Evolutionary conservation across 2,888 invertebrate genomes (phyloP).

Genomic region (Lasioglossum lativentre): DNA sequence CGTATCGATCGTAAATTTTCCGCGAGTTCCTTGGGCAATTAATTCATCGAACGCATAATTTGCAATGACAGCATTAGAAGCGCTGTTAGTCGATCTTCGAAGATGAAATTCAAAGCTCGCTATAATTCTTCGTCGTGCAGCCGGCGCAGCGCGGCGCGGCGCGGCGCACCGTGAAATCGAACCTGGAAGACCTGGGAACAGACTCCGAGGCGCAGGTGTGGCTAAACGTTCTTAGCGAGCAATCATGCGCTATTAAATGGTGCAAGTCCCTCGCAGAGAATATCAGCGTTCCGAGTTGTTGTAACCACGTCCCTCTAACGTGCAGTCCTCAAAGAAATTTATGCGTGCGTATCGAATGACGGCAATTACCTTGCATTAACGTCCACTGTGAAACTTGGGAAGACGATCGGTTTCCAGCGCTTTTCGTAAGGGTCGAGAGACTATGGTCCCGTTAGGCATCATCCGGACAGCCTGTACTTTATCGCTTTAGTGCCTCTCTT

Average conservation of each 20-base stretch:
- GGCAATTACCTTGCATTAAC: constrained; percentile 44
- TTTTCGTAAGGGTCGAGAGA: not conserved
- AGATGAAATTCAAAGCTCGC: constrained; percentile 38
- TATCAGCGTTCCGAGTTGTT: constrained; percentile 33
- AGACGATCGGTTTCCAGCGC: constrained; percentile 18
- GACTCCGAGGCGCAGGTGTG: constrained; percentile 63
- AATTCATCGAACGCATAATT: not conserved
- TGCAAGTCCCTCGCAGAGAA: constrained; percentile 50
- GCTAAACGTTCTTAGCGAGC: constrained; percentile 64
- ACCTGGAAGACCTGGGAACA: constrained; percentile 60
- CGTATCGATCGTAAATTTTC: too few species aligned
- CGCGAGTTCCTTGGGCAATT: not conserved
- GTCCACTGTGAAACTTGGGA: constrained; percentile 30
- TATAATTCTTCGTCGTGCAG: constrained; percentile 26
- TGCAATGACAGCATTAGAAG: not conserved
- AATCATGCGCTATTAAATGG: constrained; percentile 70
- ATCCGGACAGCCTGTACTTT: not conserved
- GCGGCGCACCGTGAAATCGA: constrained; percentile 54
- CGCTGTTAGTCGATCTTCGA: not conserved
- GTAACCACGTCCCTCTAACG: constrained; percentile 54
- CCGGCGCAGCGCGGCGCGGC: constrained; percentile 32
- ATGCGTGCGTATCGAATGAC: constrained; percentile 58
- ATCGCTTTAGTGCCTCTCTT: not conserved
- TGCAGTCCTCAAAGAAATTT: constrained; percentile 55
- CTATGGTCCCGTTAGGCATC: not conserved